Percentiles rank a stretch among this genome's conserved stretches.
phyloP scores from a whole-genome alignment of 2,797 vertebrate species.

The Brachyalestes nurse region DNA sequence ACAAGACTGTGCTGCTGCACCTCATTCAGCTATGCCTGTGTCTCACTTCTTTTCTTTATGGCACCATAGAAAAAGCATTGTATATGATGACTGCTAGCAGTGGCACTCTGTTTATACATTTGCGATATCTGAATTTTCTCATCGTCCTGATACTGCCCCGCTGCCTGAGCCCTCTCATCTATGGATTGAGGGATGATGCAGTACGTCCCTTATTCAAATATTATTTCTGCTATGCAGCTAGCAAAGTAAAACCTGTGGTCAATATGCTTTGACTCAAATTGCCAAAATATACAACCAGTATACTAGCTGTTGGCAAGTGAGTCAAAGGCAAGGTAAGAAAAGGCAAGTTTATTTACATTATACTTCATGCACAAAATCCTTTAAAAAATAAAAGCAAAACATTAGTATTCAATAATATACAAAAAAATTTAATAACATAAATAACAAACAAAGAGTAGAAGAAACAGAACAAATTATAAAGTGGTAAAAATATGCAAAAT shows the following conservation, averaged over 20 bases:
- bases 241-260: slow-evolving; percentile 48
- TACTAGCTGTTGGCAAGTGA: neutral
- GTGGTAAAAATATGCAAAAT: too few relatives aligned
- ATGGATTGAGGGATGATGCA: slow-evolving; percentile 58
- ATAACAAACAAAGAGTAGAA: too few relatives aligned
- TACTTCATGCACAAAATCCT: too few relatives aligned
- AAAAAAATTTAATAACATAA: too few relatives aligned
- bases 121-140: slow-evolving; percentile 50
- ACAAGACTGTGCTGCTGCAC: slow-evolving; percentile 55
- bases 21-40: slow-evolving; percentile 56
- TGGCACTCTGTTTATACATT: slow-evolving; percentile 41
- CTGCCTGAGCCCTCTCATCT: slow-evolving; percentile 59
- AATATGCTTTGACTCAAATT: slow-evolving; percentile 29
- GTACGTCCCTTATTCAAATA: slow-evolving; percentile 53
- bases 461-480: too few relatives aligned
- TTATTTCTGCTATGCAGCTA: slow-evolving; percentile 46
- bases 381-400: too few relatives aligned
- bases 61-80: slow-evolving; percentile 48
- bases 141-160: slow-evolving; percentile 51
- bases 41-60: slow-evolving; percentile 51
- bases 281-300: neutral
- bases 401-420: too few relatives aligned
- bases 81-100: slow-evolving; percentile 35
- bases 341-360: too few relatives aligned
- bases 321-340: neutral